Evolutionary conservation across 2,888 invertebrate species (phyloP).

Genomic region (Oscheius onirici): DNA sequence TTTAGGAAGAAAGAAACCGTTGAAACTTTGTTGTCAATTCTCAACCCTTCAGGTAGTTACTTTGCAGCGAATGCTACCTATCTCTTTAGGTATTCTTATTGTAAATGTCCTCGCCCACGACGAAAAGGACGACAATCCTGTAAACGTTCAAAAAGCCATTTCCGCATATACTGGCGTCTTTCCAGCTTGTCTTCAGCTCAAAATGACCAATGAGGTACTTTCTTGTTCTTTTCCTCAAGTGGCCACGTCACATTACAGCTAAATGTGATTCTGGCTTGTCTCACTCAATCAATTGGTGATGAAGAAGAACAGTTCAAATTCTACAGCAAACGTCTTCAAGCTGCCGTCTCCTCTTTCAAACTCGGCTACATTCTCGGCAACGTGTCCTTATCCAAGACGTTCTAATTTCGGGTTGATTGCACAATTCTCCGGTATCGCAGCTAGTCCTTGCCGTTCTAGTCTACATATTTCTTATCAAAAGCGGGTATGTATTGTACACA

Average conservation of each 20-base stretch:
- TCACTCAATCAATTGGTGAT: slow-evolving; percentile 15
- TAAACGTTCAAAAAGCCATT: not conserved
- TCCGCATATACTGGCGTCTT: slow-evolving; percentile 28
- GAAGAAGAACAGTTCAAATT: slow-evolving; percentile 10
- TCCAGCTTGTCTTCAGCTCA: slow-evolving; percentile 40
- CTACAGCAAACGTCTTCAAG: slow-evolving; percentile 9
- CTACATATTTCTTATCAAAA: not conserved
- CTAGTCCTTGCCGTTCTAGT: not conserved
- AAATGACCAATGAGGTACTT: slow-evolving; percentile 35
- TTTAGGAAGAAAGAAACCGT: slow-evolving; percentile 45
- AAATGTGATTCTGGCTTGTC: slow-evolving; percentile 22
- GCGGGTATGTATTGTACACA: not conserved
- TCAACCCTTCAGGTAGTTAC: slow-evolving; percentile 37
- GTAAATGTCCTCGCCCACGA: slow-evolving; percentile 44
- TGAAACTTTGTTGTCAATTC: slow-evolving; percentile 33
- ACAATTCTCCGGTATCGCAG: not conserved
- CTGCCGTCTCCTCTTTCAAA: not conserved
- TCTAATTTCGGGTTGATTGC: slow-evolving; percentile 4
- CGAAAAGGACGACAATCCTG: slow-evolving; percentile 10
- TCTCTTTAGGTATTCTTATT: slow-evolving; percentile 37
- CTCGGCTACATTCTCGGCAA: slow-evolving; percentile 24
- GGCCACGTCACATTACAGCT: slow-evolving; percentile 1
- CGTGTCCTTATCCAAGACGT: slow-evolving; percentile 1
- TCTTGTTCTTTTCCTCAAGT: not conserved
- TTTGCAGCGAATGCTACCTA: too few species aligned